Conservation (phyloP, 2,797 vertebrate species). For the Margarornis squamiger region DNA sequence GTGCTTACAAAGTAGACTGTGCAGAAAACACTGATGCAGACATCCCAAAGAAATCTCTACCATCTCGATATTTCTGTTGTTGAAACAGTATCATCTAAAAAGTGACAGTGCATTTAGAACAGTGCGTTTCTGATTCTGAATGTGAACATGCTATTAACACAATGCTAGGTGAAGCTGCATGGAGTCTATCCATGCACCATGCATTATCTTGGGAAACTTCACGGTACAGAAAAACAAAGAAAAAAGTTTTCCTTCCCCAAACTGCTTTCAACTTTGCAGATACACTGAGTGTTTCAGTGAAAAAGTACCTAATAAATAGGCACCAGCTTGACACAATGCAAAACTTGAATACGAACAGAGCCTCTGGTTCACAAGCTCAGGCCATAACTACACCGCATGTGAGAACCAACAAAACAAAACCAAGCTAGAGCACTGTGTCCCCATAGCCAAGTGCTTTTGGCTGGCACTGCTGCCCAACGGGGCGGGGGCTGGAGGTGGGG, state of each 20-base stretch:
- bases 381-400: rapidly evolving
- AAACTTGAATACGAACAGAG: not conserved
- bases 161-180: rapidly evolving
- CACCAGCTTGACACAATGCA: not conserved
- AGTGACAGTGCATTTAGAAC: not conserved
- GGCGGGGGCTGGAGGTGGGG: not conserved
- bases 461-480: not conserved
- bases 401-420: not conserved
- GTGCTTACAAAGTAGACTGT: not conserved
- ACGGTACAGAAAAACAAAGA: not conserved
- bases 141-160: not conserved
- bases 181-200: not conserved
- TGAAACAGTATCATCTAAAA: not conserved
- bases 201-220: not conserved
- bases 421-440: not conserved
- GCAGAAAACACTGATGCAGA: not conserved
- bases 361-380: not conserved
- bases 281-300: not conserved
- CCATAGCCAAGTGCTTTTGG: rapidly evolving
- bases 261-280: not conserved
- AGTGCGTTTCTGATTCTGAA: not conserved
- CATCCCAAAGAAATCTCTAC: not conserved
- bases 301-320: not conserved
- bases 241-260: not conserved
- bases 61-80: not conserved